These are phyloP conservation scores for Achroia grisella DNA, from an alignment of 1,140 invertebrate genomes.

Conservation along the genomic window DNA sequence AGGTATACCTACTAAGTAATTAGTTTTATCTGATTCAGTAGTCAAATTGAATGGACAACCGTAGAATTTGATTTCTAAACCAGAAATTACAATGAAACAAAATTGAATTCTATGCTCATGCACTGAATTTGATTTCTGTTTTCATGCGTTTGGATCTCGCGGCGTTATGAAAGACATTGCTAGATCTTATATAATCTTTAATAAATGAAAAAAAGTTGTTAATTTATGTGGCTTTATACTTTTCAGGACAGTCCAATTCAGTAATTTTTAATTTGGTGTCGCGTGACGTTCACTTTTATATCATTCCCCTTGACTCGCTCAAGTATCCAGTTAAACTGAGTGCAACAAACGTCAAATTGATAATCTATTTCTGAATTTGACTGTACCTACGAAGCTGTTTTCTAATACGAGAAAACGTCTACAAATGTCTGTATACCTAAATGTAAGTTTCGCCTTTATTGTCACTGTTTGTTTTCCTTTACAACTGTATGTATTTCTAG, in stretches of 20 bases:
- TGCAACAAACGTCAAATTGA: conserved; percentile 27
- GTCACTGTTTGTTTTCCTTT: conserved; percentile 60
- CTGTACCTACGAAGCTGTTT: not conserved
- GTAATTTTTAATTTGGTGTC: not conserved
- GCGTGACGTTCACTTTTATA: conserved; percentile 27
- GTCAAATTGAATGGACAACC: too few species aligned
- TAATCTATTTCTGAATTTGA: not conserved
- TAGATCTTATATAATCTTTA: conserved; percentile 40
- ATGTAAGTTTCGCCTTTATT: conserved; percentile 59
- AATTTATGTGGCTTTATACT: conserved; percentile 52
- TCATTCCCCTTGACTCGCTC: not conserved
- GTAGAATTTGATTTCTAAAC: too few species aligned
- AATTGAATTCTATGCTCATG: too few species aligned
- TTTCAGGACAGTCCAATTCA: not conserved
- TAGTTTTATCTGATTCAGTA: too few species aligned
- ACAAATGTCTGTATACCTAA: conserved; percentile 19
- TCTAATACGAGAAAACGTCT: too few species aligned
- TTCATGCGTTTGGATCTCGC: too few species aligned
- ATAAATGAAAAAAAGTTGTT: conserved; percentile 57
- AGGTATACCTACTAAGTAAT: too few species aligned
- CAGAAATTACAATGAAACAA: too few species aligned
- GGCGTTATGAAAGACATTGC: conserved; percentile 25
- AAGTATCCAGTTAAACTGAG: conserved; percentile 1
- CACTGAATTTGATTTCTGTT: too few species aligned
- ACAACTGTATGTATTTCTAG: conserved; percentile 65